These are phyloP conservation scores for Allolobophora icterica DNA, from an alignment of 2,888 invertebrate species.

Conservation along the genomic window DNA sequence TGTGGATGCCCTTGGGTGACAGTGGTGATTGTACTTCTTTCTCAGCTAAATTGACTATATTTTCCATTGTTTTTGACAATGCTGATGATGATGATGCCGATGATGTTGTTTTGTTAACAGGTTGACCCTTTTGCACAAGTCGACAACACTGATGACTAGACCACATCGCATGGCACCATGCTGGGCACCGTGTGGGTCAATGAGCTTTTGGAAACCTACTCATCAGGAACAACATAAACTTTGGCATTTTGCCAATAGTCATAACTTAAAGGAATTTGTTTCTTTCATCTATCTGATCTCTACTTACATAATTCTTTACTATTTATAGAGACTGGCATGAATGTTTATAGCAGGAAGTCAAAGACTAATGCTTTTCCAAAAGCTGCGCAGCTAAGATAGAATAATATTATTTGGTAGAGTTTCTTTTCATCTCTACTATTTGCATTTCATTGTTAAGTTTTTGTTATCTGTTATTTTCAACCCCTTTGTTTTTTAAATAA, in stretches of 20 bases:
- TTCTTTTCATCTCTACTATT: background rate
- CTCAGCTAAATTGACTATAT: background rate
- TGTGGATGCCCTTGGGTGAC: too few species aligned
- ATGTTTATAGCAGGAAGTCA: background rate
- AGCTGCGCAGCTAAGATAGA: background rate
- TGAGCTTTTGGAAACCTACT: too few species aligned
- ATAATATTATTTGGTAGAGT: background rate
- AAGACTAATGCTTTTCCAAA: background rate
- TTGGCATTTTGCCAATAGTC: background rate
- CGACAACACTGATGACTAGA: background rate
- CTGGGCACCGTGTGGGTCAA: background rate
- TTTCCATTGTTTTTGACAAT: background rate
- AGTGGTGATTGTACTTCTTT: background rate
- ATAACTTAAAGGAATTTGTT: background rate
- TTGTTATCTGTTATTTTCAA: background rate
- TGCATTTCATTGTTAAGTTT: background rate
- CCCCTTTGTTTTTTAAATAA: background rate
- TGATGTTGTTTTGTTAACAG: background rate
- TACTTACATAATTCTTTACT: background rate
- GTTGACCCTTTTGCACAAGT: slow-evolving; percentile 11
- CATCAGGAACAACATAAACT: background rate
- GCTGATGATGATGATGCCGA: background rate
- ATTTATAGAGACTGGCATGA: background rate
- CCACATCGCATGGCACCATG: background rate
- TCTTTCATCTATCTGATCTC: background rate